phyloP scores from a whole-genome alignment of 2,113 vertebrate species.

The Zapus hudsonius region DNA sequence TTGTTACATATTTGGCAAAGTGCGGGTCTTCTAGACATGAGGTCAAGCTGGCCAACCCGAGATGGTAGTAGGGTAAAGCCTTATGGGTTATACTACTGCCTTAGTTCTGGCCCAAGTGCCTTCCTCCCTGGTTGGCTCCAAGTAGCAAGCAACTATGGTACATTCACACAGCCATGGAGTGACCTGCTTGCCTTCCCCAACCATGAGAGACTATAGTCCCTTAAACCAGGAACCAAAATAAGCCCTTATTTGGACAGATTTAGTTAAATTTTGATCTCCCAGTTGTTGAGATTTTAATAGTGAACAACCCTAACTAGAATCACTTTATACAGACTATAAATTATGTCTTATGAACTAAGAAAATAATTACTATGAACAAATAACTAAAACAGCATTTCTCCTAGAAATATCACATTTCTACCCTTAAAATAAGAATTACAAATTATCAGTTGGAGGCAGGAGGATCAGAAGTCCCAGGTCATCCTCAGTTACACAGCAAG shows the following conservation, averaged over 20 bases:
- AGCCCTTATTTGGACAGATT: not conserved
- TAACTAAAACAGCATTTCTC: conserved; percentile 29
- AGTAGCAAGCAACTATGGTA: not conserved
- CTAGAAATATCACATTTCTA: conserved; percentile 15
- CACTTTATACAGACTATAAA: not conserved
- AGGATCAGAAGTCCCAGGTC: not conserved
- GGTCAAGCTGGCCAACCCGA: too few species aligned
- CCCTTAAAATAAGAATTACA: too few species aligned
- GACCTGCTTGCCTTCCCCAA: not conserved
- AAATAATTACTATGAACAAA: not conserved
- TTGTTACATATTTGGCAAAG: not conserved
- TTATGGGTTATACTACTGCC: not conserved
- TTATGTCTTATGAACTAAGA: not conserved
- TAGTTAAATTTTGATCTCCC: not conserved
- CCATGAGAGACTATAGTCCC: not conserved
- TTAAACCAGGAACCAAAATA: not conserved
- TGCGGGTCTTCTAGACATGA: too few species aligned
- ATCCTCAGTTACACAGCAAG: not conserved
- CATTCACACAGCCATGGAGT: not conserved
- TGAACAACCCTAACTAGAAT: conserved; percentile 2
- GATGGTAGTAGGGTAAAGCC: too few species aligned
- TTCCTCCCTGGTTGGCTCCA: not conserved
- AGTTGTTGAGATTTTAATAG: conserved; percentile 36
- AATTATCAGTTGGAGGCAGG: not conserved
- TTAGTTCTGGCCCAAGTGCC: not conserved